These are phyloP conservation scores for Subacronicta megacephala DNA, from an alignment of 2,888 invertebrate species.

Conservation along the genomic window DNA sequence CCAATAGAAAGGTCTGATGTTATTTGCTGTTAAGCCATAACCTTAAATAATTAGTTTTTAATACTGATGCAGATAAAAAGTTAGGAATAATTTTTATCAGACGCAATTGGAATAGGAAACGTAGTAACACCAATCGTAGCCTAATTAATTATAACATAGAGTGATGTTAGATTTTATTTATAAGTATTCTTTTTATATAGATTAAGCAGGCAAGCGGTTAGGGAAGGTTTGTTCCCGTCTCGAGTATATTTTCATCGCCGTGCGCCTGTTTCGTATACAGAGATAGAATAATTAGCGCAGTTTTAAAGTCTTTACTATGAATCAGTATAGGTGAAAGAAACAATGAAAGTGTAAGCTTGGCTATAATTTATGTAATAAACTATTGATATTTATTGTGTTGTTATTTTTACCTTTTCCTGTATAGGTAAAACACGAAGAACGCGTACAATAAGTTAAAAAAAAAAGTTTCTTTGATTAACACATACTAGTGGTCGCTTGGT, in stretches of 20 bases:
- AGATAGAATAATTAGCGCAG: slow-evolving; percentile 76
- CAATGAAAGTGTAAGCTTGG: slow-evolving; percentile 88
- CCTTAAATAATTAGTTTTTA: slow-evolving; percentile 63
- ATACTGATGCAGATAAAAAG: slow-evolving; percentile 73
- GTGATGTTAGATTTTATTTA: slow-evolving; percentile 86
- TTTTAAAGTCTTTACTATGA: slow-evolving; percentile 79
- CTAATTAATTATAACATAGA: slow-evolving; percentile 84
- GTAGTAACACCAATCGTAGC: slow-evolving; percentile 89
- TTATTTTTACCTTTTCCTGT: slow-evolving; percentile 52
- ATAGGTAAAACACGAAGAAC: neutral
- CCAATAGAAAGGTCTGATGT: slow-evolving; percentile 50
- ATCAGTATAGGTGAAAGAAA: slow-evolving; percentile 80
- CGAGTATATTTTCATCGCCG: slow-evolving; percentile 56
- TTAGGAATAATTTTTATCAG: slow-evolving; percentile 61
- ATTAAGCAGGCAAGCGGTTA: slow-evolving; percentile 62
- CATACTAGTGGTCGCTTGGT: too few relatives aligned
- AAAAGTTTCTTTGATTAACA: too few relatives aligned
- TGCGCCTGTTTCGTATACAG: slow-evolving; percentile 74
- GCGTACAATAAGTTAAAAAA: too few relatives aligned
- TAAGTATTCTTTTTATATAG: slow-evolving; percentile 82
- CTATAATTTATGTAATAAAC: slow-evolving; percentile 89
- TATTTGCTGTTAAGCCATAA: slow-evolving; percentile 75
- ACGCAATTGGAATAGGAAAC: slow-evolving; percentile 73
- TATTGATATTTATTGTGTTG: slow-evolving; percentile 81
- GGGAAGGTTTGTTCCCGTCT: slow-evolving; percentile 42